A percentile compares a stretch with the other conserved stretches of the same genome.
phyloP scores from a whole-genome alignment of 1,140 invertebrate species.

The Calephelis virginiensis region DNA sequence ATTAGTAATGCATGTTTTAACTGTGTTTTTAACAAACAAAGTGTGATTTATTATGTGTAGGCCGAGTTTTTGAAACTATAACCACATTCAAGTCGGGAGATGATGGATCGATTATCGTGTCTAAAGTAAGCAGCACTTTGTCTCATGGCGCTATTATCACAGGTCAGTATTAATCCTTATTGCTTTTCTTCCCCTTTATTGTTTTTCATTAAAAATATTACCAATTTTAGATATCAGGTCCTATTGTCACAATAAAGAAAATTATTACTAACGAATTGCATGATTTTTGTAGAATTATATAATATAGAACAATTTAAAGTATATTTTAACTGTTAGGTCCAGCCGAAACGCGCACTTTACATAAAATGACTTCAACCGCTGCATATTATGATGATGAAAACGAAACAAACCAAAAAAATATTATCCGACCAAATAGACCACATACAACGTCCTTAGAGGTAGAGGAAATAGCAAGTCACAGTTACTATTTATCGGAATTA shows the following conservation, averaged over 20 bases:
- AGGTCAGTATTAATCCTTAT: constrained; percentile 77
- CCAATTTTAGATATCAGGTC: background rate
- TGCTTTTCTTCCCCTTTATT: constrained; percentile 51
- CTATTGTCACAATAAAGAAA: background rate
- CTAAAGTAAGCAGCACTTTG: constrained; percentile 80
- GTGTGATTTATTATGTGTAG: constrained; percentile 76
- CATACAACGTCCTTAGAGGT: constrained; percentile 76
- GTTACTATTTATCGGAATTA: constrained; percentile 79
- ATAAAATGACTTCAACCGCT: constrained; percentile 82
- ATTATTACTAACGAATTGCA: background rate
- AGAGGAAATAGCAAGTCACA: constrained; percentile 82
- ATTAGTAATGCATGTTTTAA: constrained; percentile 66
- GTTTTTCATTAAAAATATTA: constrained; percentile 1
- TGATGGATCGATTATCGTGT: constrained; percentile 81
- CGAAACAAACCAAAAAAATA: constrained; percentile 54
- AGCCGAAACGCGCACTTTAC: constrained; percentile 82
- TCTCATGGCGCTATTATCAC: constrained; percentile 81
- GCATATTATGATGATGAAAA: constrained; percentile 79
- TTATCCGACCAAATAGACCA: constrained; percentile 72
- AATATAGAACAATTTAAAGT: constrained; percentile 34
- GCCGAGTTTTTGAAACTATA: constrained; percentile 79
- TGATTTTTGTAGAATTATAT: background rate
- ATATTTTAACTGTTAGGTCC: constrained; percentile 81
- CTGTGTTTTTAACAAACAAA: constrained; percentile 69
- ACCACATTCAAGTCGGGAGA: constrained; percentile 80